Percentiles rank a stretch among this genome's conserved stretches.
These are phyloP conservation scores for Agrotis segetum DNA, from an alignment of 2,888 invertebrate species.

Conservation along the genomic window DNA sequence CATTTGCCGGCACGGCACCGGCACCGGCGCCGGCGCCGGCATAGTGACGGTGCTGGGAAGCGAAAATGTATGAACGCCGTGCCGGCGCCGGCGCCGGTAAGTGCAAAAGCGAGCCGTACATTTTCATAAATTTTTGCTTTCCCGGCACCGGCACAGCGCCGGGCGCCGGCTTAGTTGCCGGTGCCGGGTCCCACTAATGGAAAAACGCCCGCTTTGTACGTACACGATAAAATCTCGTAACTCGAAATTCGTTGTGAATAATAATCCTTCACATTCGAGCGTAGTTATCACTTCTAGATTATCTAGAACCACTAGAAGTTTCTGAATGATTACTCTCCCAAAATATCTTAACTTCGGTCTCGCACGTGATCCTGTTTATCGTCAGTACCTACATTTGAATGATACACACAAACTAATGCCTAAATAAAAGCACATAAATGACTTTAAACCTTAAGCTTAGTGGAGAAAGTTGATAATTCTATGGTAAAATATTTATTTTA, in stretches of 20 bases:
- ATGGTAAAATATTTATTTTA: not conserved
- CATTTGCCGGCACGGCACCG: no score
- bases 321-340: conserved; percentile 18
- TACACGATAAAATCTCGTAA: no score
- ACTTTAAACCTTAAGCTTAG: not conserved
- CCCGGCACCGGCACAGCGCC: no score
- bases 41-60: no score
- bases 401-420: not conserved
- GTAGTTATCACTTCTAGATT: not conserved
- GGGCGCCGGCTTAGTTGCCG: no score
- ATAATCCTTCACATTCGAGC: not conserved
- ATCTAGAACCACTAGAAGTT: not conserved
- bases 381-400: not conserved
- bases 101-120: no score
- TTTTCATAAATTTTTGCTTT: no score
- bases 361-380: conserved; percentile 35
- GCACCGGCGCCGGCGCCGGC: no score
- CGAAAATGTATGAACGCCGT: no score
- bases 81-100: no score
- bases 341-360: conserved; percentile 25
- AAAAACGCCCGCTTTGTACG: no score
- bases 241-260: not conserved
- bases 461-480: not conserved
- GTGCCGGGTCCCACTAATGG: no score
- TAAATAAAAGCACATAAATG: not conserved